phyloP scores from a whole-genome alignment of 2,888 invertebrate genomes.

The Eupithecia insigniata region DNA sequence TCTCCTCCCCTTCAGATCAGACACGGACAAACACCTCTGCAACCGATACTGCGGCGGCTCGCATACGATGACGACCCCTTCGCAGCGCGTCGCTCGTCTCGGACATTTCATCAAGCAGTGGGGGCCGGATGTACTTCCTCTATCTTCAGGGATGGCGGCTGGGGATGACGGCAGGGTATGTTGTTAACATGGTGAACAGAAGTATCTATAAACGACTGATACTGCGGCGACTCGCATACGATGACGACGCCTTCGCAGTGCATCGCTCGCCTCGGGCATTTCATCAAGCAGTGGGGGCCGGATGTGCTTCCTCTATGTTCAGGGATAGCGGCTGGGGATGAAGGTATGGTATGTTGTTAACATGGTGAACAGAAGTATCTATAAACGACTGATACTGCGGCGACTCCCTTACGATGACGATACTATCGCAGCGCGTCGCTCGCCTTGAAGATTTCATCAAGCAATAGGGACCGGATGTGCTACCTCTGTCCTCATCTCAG shows the following conservation, averaged over 20 bases:
- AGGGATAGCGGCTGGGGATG: conserved; percentile 72
- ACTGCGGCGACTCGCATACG: conserved; percentile 92
- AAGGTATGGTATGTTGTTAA: conserved; percentile 67
- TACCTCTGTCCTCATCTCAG: conserved; percentile 78
- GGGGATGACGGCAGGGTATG: conserved; percentile 77
- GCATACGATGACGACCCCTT: conserved; percentile 89
- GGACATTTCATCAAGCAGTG: conserved; percentile 87
- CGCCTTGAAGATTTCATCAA: conserved; percentile 86
- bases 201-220: conserved; percentile 78
- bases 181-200: background rate
- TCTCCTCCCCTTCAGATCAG: conserved; percentile 55
- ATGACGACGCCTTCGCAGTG: conserved; percentile 88
- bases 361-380: background rate
- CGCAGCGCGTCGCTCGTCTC: conserved; percentile 87
- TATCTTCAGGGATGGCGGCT: conserved; percentile 72
- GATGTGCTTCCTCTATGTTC: conserved; percentile 82
- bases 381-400: conserved; percentile 87
- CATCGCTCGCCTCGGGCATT: conserved; percentile 86
- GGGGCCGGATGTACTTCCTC: conserved; percentile 85
- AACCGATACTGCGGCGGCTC: conserved; percentile 92
- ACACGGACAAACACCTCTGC: conserved; percentile 80
- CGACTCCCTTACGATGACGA: conserved; percentile 89
- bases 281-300: conserved; percentile 87
- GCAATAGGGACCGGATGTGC: conserved; percentile 87
- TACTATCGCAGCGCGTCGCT: conserved; percentile 88